Conservation (phyloP, 2,888 invertebrate species). For the Xylota segnis region DNA sequence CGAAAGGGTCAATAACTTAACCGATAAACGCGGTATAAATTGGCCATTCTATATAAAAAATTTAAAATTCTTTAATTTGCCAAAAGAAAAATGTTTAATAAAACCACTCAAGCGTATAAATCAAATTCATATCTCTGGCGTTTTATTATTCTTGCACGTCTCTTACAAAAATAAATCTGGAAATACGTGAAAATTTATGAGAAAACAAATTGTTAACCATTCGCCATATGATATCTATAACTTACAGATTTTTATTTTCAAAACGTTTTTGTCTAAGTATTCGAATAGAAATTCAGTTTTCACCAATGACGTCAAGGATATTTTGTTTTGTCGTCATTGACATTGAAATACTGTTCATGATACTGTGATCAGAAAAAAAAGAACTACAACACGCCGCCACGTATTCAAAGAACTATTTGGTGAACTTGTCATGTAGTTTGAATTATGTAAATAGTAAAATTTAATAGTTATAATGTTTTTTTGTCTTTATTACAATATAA, state of each 20-base stretch:
- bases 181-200: constrained; percentile 22
- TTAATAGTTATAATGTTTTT: too few relatives aligned
- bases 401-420: too few relatives aligned
- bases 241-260: constrained; percentile 20
- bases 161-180: constrained; percentile 10
- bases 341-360: background rate
- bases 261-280: background rate
- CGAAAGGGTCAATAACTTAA: constrained; percentile 15
- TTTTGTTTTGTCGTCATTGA: constrained; percentile 22
- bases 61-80: constrained; percentile 2
- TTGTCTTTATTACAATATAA: background rate
- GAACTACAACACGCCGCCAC: too few relatives aligned
- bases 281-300: constrained; percentile 3
- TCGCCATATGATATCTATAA: constrained; percentile 37
- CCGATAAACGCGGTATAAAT: background rate
- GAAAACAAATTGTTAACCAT: constrained; percentile 35
- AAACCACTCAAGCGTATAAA: constrained; percentile 28
- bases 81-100: background rate
- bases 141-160: background rate
- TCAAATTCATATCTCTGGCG: constrained; percentile 9
- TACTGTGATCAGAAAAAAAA: too few relatives aligned
- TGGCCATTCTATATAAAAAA: background rate
- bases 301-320: constrained; percentile 25
- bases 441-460: too few relatives aligned
- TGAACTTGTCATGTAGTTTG: too few relatives aligned